phyloP scores from a whole-genome alignment of 2,888 invertebrate species.

The Metalampra italica region DNA sequence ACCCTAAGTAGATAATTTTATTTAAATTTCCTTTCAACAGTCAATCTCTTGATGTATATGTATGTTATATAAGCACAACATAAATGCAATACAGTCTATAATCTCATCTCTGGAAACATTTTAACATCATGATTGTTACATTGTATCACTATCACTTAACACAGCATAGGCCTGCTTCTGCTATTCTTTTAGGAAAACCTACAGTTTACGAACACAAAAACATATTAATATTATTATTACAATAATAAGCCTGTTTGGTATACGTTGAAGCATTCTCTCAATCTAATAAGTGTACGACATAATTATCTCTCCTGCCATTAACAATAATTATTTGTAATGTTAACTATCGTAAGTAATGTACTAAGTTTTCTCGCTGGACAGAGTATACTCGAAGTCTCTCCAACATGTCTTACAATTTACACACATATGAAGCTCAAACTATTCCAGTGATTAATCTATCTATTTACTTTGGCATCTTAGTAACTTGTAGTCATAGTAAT shows the following conservation, averaged over 20 bases:
- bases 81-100: constrained; percentile 10
- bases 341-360: too few species aligned
- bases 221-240: too few species aligned
- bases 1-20: too few species aligned
- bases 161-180: background rate
- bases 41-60: too few species aligned
- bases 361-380: too few species aligned
- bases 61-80: background rate
- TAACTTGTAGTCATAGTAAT: background rate
- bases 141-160: background rate
- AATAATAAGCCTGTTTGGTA: constrained; percentile 7
- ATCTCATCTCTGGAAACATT: background rate
- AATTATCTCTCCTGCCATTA: too few species aligned
- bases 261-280: constrained; percentile 2
- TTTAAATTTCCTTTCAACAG: too few species aligned
- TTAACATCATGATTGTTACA: background rate
- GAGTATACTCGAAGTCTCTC: too few species aligned
- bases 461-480: constrained; percentile 1
- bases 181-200: background rate
- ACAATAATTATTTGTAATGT: too few species aligned
- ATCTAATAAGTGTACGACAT: too few species aligned
- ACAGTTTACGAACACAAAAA: too few species aligned
- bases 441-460: background rate
- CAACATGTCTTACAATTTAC: background rate
- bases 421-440: too few species aligned